phyloP scores from a whole-genome alignment of 2,888 invertebrate genomes.

The Cenopis cana region DNA sequence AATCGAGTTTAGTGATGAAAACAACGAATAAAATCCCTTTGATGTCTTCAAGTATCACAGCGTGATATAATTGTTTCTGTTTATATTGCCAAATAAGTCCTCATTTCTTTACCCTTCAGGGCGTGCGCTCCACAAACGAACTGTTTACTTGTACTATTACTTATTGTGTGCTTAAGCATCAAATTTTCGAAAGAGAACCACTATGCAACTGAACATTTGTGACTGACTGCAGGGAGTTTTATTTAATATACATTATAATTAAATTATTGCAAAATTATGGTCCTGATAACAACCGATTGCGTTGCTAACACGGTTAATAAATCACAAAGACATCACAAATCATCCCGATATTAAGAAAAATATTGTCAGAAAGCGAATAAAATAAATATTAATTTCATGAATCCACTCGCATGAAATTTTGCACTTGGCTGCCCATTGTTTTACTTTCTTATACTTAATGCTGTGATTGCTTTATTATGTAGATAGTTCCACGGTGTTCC shows the following conservation, averaged over 20 bases:
- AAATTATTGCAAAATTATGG: neutral
- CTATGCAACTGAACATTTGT: too few species aligned
- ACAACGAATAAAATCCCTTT: conserved; percentile 36
- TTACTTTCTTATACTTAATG: conserved; percentile 16
- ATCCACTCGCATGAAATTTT: conserved; percentile 9
- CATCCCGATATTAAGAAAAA: neutral
- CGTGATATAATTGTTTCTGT: conserved; percentile 13
- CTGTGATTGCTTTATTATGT: conserved; percentile 19
- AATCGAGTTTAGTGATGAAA: conserved; percentile 23
- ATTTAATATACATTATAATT: neutral
- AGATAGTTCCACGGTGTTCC: conserved; percentile 23
- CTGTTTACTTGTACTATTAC: too few species aligned
- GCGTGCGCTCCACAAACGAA: neutral
- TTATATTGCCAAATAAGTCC: conserved; percentile 22
- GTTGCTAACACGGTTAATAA: too few species aligned
- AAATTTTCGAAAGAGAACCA: too few species aligned
- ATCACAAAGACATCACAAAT: neutral
- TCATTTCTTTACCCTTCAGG: neutral
- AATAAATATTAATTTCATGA: neutral
- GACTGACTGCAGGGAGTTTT: too few species aligned
- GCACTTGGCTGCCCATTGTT: conserved; percentile 1
- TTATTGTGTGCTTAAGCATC: too few species aligned
- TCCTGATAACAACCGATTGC: neutral
- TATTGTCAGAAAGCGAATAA: neutral
- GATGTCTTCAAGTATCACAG: conserved; percentile 13